Percentiles rank a stretch among this genome's conserved stretches.
These are phyloP conservation scores for Ganaspis brasiliensis DNA, from an alignment of 2,888 invertebrate species.

Conservation along the genomic window DNA sequence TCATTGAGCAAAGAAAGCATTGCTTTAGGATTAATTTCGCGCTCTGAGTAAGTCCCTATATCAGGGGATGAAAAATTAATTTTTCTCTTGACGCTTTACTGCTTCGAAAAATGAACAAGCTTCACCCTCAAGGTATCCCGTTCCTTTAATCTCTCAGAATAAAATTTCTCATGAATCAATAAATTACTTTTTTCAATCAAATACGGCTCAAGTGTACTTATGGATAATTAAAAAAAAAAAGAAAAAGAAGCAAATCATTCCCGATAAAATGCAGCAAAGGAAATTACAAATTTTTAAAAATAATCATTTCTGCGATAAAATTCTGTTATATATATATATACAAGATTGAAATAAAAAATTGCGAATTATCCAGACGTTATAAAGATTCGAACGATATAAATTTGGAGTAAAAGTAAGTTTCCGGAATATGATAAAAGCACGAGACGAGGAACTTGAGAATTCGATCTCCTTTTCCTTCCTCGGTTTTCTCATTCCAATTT, in stretches of 20 bases:
- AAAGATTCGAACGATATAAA: not conserved
- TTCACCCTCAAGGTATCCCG: not conserved
- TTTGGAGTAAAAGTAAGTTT: not conserved
- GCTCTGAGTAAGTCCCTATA: not conserved
- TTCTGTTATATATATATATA: too few species aligned
- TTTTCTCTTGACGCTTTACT: conserved; percentile 27
- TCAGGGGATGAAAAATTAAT: conserved; percentile 18
- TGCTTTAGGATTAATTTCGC: conserved; percentile 13
- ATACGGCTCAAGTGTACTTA: too few species aligned
- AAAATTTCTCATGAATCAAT: conserved; percentile 10
- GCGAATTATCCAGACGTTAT: not conserved
- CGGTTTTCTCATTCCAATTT: conserved; percentile 39
- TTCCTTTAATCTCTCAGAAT: not conserved
- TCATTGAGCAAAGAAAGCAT: not conserved
- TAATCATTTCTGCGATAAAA: too few species aligned
- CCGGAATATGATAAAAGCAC: conserved; percentile 16
- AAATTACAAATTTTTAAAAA: too few species aligned
- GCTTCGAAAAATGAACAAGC: conserved; percentile 25
- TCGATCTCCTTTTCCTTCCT: conserved; percentile 38
- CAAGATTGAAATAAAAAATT: not conserved
- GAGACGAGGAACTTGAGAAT: conserved; percentile 26
- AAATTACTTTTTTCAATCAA: too few species aligned
- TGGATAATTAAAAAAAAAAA: too few species aligned
- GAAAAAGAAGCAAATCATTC: too few species aligned
- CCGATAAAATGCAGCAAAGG: too few species aligned